These are phyloP conservation scores for Sarcophaga peregrina DNA, from an alignment of 1,140 invertebrate genomes.

Conservation along the genomic window DNA sequence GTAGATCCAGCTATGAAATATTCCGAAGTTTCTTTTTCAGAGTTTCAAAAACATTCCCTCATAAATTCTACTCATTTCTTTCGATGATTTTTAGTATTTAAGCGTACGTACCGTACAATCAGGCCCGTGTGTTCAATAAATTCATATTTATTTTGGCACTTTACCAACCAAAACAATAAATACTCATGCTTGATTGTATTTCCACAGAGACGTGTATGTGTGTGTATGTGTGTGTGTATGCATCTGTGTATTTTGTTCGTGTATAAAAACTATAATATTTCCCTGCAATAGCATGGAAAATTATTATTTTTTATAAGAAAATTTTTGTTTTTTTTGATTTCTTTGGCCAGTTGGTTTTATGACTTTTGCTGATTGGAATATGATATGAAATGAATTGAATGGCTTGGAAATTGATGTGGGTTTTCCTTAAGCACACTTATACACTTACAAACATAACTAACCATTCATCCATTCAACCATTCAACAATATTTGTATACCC, in stretches of 20 bases:
- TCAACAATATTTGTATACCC: not conserved
- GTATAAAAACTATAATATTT: not conserved
- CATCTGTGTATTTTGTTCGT: not conserved
- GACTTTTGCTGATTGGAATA: conserved; percentile 63
- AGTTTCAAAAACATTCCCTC: no score
- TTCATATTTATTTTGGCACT: conserved; percentile 41
- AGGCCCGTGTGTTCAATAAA: not conserved
- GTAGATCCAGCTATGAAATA: no score
- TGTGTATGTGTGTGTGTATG: not conserved
- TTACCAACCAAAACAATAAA: conserved; percentile 28
- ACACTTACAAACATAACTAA: not conserved
- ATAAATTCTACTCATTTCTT: no score
- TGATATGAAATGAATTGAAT: conserved; percentile 55
- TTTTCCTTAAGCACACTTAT: conserved; percentile 5
- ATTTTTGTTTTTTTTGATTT: conserved; percentile 1
- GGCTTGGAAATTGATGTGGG: conserved; percentile 44
- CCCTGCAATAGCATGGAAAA: conserved; percentile 30
- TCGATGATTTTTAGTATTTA: not conserved
- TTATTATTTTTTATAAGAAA: conserved; percentile 41
- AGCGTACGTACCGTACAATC: not conserved
- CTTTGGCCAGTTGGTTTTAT: conserved; percentile 63
- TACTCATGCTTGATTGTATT: not conserved
- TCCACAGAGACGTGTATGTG: not conserved
- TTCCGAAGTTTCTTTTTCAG: no score
- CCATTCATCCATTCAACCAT: not conserved